These are phyloP conservation scores for Lagopus muta DNA, from an alignment of 2,113 vertebrate species.

Conservation along the genomic window DNA sequence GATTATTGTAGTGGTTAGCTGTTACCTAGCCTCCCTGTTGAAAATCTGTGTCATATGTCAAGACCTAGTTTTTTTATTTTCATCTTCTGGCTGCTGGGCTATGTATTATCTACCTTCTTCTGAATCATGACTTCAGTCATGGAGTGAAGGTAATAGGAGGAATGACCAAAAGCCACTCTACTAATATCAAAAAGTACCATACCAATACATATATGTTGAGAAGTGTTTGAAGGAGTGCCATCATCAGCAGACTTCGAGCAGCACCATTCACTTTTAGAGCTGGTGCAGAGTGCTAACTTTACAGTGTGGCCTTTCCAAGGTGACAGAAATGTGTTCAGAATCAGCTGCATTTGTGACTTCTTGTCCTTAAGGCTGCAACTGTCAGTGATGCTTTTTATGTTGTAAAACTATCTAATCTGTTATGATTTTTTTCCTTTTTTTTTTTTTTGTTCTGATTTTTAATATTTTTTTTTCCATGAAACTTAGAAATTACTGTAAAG, in stretches of 20 bases:
- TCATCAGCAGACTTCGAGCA: background rate
- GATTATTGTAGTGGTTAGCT: background rate
- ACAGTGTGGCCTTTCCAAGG: background rate
- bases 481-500: background rate
- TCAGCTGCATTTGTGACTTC: background rate
- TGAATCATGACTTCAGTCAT: background rate
- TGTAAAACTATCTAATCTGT: background rate
- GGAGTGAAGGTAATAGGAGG: background rate
- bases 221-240: background rate
- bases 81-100: background rate
- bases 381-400: background rate
- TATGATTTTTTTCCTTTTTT: background rate
- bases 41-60: background rate
- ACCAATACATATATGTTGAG: background rate
- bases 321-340: background rate
- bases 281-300: fast-evolving
- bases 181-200: background rate
- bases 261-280: background rate
- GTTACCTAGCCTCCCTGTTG: background rate
- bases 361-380: background rate
- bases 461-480: background rate
- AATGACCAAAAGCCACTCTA: background rate
- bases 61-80: background rate
- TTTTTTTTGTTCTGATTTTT: background rate
- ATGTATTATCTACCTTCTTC: background rate